A percentile compares a stretch with the other conserved stretches of the same genome.
These are phyloP conservation scores for Rhogogaster chlorosoma DNA, from an alignment of 2,888 invertebrate species.

Conservation along the genomic window DNA sequence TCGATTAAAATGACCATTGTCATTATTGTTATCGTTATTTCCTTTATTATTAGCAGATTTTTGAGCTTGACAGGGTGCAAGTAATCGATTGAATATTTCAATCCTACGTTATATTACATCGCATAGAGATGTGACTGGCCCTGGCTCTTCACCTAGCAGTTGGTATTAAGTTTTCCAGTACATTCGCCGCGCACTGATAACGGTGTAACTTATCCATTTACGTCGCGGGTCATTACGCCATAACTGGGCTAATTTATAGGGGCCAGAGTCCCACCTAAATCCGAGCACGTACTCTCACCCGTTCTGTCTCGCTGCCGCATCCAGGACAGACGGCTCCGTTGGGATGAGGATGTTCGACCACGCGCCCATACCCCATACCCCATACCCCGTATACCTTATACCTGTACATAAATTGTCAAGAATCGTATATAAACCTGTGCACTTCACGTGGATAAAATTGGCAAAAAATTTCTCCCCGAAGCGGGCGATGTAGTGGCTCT, in stretches of 20 bases:
- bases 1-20: neutral
- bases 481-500: neutral
- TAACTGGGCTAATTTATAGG: constrained; percentile 58
- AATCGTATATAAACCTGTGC: neutral
- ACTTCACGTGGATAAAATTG: neutral
- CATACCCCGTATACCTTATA: neutral
- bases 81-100: neutral
- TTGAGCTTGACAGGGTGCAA: neutral
- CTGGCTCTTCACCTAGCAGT: neutral
- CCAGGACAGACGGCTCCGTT: constrained; percentile 46
- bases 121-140: neutral
- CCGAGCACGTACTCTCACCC: constrained; percentile 46
- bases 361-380: neutral
- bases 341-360: constrained; percentile 41
- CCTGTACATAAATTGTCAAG: constrained; percentile 9
- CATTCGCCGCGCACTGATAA: constrained; percentile 54
- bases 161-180: constrained; percentile 58
- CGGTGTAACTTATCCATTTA: constrained; percentile 56
- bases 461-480: neutral
- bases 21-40: neutral
- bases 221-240: constrained; percentile 58
- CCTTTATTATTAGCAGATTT: too few relatives aligned
- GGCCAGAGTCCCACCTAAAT: constrained; percentile 49
- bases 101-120: neutral
- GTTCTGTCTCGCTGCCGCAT: constrained; percentile 49